phyloP scores from a whole-genome alignment of 2,113 vertebrate genomes.

The Gorsachius goisagi region DNA sequence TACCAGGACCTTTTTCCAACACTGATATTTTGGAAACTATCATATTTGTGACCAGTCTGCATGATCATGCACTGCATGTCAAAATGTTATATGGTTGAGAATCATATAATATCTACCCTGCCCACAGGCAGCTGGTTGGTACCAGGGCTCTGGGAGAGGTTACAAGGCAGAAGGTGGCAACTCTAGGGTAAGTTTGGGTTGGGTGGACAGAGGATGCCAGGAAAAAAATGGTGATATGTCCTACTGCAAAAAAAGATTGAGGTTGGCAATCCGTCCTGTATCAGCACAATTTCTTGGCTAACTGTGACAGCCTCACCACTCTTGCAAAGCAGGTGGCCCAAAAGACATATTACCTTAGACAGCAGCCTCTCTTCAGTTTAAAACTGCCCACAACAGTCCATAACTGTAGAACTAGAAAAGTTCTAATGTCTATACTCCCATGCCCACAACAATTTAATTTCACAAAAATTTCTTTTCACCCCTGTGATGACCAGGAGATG shows the following conservation, averaged over 20 bases:
- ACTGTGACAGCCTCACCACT: neutral
- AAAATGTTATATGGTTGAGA: neutral
- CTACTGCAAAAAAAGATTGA: neutral
- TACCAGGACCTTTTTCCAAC: neutral
- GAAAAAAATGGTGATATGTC: neutral
- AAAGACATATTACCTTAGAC: neutral
- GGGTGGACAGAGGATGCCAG: neutral
- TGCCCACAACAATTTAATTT: neutral
- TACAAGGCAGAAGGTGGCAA: neutral
- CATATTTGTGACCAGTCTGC: neutral
- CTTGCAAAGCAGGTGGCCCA: neutral
- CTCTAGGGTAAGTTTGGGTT: neutral
- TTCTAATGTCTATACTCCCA: neutral
- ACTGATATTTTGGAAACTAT: neutral
- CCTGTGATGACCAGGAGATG: accelerated
- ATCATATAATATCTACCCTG: neutral
- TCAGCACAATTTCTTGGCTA: neutral
- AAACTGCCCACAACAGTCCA: neutral
- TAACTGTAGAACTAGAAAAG: neutral
- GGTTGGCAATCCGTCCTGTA: accelerated
- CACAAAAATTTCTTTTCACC: neutral
- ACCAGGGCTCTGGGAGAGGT: neutral
- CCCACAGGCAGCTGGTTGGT: neutral
- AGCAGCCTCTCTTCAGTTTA: neutral
- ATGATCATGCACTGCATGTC: too few species aligned